phyloP scores from a whole-genome alignment of 2,888 invertebrate species.

The Tortrix viridana region DNA sequence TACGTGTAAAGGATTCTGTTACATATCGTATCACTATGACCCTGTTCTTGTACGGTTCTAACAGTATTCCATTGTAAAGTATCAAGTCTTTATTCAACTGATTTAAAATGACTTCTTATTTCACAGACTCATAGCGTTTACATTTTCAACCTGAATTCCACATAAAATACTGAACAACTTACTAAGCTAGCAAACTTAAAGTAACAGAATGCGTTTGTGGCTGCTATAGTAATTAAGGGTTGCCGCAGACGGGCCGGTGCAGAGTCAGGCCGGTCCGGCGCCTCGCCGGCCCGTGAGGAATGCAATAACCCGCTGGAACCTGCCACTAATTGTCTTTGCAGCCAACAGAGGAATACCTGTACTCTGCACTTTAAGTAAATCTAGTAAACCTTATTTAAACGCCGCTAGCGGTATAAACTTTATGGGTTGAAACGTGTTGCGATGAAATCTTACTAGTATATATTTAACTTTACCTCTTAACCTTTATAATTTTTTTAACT shows the following conservation, averaged over 20 bases:
- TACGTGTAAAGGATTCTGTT: too few relatives aligned
- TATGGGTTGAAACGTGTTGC: neutral
- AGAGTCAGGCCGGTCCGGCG: constrained; percentile 6
- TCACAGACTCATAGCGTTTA: too few relatives aligned
- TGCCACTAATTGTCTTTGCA: neutral
- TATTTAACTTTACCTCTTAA: too few relatives aligned
- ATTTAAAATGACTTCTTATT: too few relatives aligned
- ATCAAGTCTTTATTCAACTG: too few relatives aligned
- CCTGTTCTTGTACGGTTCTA: too few relatives aligned
- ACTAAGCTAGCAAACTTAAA: neutral
- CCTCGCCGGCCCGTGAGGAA: constrained; percentile 7
- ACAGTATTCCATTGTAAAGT: too few relatives aligned
- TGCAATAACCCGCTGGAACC: constrained; percentile 5
- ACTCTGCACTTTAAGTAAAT: neutral
- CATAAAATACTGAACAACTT: neutral
- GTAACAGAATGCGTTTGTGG: constrained; percentile 4
- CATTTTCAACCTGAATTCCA: too few relatives aligned
- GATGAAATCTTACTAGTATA: too few relatives aligned
- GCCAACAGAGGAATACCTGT: constrained; percentile 6
- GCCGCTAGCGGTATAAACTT: neutral
- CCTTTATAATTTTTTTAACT: too few relatives aligned
- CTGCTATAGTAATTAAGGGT: constrained; percentile 12
- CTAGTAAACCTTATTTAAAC: neutral
- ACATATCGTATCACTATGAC: too few relatives aligned
- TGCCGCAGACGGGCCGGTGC: constrained; percentile 7